Base-by-base conservation (phyloP, 1,140 invertebrate species). In the Akabosia matsudoensis region DNA sequence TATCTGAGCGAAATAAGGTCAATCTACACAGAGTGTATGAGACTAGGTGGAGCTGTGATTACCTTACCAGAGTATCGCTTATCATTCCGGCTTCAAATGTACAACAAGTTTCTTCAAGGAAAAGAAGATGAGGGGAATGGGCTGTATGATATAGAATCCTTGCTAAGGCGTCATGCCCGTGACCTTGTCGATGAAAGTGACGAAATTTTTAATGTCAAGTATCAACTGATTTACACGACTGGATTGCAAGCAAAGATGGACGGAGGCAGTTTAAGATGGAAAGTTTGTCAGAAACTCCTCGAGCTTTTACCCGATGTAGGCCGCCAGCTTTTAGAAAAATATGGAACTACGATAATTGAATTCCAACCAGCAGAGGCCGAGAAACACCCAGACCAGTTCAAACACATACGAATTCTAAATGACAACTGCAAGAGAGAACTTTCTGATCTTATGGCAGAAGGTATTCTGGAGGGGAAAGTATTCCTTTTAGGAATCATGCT, bases 121-220 rank as follows among this genome's bases (percentile, higher is more conserved):
- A n/a, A 52, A 1, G 0, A 28, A 0, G 51, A 24, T 0, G 24
- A n/a, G 22, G 74, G 28, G 18, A 13, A 7, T n/a, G 13, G 13
- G 24, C 61, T 64, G 18, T 13, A 22, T 24, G 13, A 13, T 24
- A 13, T 64, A 24, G 18, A 64, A 24, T 7, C 7, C 13, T 64
- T 10, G 61, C 61, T 75, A 1, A 33, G 70, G n/a, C n/a, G 0
- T 0, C 16, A 71, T 33, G 18, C 3, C 18, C 31, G 74, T 13
- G 77, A 78, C 61, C 22, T 78, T 51, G 34, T 78, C 14, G 77
- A 78, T 37, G 77, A 78, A 75, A 33, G 33, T 4, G 77, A 78
- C 45, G 77, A 78, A 70, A 52, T 78, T n/a, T 28, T 76, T 7
- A 14, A 34, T 24, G 56, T 70, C 24, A 76, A 78, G 24, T 78